phyloP scores from a whole-genome alignment of 2,888 invertebrate species.

The Eueremaeus valkanovi region DNA sequence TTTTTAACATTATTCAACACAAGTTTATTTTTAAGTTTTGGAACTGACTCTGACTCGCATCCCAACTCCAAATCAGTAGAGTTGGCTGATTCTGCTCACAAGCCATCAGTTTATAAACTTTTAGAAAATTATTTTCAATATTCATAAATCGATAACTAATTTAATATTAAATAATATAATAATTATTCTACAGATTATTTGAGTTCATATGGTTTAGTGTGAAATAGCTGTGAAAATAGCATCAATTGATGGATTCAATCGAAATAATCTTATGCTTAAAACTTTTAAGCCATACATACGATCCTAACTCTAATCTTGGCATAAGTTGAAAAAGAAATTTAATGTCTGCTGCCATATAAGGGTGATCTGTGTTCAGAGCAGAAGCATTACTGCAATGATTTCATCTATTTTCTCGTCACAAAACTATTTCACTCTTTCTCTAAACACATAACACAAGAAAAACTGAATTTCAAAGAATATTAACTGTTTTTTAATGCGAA shows the following conservation, averaged over 20 bases:
- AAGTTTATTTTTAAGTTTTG: not conserved
- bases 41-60: not conserved
- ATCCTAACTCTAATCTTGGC: not conserved
- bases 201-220: no score
- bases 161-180: not conserved
- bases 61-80: not conserved
- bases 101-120: not conserved
- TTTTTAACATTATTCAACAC: not conserved
- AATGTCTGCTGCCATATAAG: slow-evolving; percentile 12
- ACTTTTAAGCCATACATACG: not conserved
- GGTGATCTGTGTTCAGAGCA: not conserved
- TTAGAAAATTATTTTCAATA: not conserved
- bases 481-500: not conserved
- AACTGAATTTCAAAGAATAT: not conserved
- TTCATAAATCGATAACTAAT: not conserved
- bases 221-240: no score
- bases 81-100: not conserved
- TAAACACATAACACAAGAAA: not conserved
- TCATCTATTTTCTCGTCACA: slow-evolving; percentile 23
- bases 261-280: not conserved
- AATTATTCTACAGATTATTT: no score
- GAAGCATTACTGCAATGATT: not conserved
- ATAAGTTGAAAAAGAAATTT: slow-evolving; percentile 1
- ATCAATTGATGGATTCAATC: not conserved
- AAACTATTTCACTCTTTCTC: slow-evolving; percentile 5